phyloP scores from a whole-genome alignment of 2,113 vertebrate species.

The Sander vitreus region DNA sequence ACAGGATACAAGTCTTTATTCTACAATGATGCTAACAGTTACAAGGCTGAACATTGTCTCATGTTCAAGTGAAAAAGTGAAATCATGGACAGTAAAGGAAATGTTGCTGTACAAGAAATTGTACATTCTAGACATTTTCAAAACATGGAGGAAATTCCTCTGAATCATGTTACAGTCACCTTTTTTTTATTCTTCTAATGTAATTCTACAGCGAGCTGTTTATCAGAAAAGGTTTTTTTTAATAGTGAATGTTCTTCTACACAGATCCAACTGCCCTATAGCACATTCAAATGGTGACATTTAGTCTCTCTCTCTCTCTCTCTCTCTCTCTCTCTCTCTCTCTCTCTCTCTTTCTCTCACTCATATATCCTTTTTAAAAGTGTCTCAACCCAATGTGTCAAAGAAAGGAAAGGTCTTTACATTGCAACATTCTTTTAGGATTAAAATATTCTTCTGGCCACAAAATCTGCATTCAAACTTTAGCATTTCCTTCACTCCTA shows the following conservation, averaged over 20 bases:
- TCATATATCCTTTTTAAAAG: constrained; percentile 13
- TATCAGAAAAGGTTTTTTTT: not conserved
- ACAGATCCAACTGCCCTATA: constrained; percentile 11
- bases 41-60: not conserved
- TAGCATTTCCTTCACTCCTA: not conserved
- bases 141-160: not conserved
- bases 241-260: constrained; percentile 12
- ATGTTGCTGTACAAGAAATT: not conserved
- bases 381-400: not conserved
- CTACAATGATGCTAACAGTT: not conserved
- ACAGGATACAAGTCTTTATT: not conserved
- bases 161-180: not conserved
- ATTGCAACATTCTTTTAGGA: not conserved
- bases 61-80: not conserved
- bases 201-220: not conserved
- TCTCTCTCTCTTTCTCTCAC: too few relatives aligned
- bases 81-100: not conserved
- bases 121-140: not conserved
- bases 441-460: not conserved
- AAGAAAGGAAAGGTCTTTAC: constrained; percentile 3
- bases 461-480: constrained; percentile 2
- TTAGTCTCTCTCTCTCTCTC: constrained; percentile 26
- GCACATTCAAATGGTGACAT: constrained; percentile 39
- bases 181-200: not conserved
- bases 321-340: too few relatives aligned